A percentile compares a stretch with the other conserved stretches of the same genome.
These are phyloP conservation scores for Trisateles emortualis DNA, from an alignment of 2,888 invertebrate genomes.

Conservation along the genomic window DNA sequence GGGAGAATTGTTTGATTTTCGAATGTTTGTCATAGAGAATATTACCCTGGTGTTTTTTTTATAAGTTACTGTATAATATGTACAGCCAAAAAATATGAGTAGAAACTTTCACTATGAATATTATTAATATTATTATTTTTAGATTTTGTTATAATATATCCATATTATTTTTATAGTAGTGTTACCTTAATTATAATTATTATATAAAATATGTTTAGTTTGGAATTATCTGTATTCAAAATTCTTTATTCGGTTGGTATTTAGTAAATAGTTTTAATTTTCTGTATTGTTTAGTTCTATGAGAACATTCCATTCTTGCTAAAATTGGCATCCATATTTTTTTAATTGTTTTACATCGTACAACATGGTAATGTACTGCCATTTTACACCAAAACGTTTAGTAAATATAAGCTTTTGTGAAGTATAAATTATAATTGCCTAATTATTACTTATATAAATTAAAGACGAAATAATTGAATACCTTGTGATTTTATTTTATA, in stretches of 20 bases:
- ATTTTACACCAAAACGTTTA: constrained; percentile 55
- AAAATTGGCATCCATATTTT: neutral
- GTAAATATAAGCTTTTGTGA: constrained; percentile 30
- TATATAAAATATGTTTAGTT: constrained; percentile 9
- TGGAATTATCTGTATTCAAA: constrained; percentile 8
- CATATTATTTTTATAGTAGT: constrained; percentile 19
- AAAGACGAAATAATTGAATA: neutral
- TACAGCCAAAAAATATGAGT: too few species aligned
- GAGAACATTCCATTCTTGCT: constrained; percentile 28
- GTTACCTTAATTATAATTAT: constrained; percentile 18
- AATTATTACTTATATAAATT: constrained; percentile 7
- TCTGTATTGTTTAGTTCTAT: constrained; percentile 1
- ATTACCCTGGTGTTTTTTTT: too few species aligned
- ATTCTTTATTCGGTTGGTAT: constrained; percentile 5
- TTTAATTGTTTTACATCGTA: constrained; percentile 9
- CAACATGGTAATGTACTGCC: constrained; percentile 48
- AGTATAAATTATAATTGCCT: constrained; percentile 11
- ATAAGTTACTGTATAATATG: too few species aligned
- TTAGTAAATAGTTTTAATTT: constrained; percentile 5
- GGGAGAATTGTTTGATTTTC: too few species aligned
- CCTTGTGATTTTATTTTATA: neutral
- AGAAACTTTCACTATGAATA: neutral
- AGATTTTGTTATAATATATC: constrained; percentile 22
- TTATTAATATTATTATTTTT: constrained; percentile 2
- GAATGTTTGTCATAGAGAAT: too few species aligned